Evolutionary conservation across 2,797 vertebrate genomes (phyloP).

Genomic region (Sylvilagus floridanus): DNA sequence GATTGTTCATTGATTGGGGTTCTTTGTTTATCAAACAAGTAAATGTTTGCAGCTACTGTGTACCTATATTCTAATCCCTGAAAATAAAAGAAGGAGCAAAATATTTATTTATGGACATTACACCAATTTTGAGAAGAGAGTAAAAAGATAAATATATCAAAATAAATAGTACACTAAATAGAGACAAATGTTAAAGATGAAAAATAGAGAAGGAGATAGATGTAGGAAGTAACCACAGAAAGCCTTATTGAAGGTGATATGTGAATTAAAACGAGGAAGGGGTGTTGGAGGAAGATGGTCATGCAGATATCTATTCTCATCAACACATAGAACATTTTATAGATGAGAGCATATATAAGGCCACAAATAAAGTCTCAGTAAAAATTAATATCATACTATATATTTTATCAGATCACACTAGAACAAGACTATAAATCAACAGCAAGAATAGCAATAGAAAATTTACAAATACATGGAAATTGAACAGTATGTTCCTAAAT

Average conservation of each 20-base stretch:
- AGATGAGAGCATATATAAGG: too few species aligned
- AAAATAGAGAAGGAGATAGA: neutral
- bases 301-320: neutral
- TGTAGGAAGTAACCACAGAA: neutral
- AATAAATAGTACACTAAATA: neutral
- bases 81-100: neutral
- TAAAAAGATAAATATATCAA: neutral
- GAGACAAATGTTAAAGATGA: neutral
- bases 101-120: neutral
- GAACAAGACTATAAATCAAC: too few species aligned
- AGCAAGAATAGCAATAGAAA: too few species aligned
- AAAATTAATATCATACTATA: too few species aligned
- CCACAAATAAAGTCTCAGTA: too few species aligned
- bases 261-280: neutral
- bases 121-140: neutral
- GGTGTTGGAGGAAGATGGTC: neutral
- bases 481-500: too few species aligned
- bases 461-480: too few species aligned
- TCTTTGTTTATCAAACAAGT: neutral
- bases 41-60: neutral
- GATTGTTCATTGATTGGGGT: neutral
- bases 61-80: neutral
- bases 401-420: too few species aligned
- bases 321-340: too few species aligned
- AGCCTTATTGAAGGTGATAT: neutral